Percentiles rank a stretch among this genome's conserved stretches.
These are phyloP conservation scores for Morphnarchus princeps DNA, from an alignment of 2,113 vertebrate species.

Conservation along the genomic window DNA sequence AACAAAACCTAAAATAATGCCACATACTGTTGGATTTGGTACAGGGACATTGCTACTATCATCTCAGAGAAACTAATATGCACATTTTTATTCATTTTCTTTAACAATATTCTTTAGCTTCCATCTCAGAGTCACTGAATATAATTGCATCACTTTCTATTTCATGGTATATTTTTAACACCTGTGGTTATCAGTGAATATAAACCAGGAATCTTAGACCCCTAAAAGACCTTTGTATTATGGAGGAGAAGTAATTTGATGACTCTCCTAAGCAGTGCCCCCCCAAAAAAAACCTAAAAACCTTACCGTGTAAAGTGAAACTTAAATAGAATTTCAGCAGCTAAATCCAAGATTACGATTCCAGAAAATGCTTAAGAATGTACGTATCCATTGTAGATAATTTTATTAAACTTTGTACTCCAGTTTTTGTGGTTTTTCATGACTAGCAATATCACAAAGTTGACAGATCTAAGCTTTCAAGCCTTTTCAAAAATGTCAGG, in stretches of 20 bases:
- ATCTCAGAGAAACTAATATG: not conserved
- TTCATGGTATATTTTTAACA: not conserved
- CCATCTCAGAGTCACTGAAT: not conserved
- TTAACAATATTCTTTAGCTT: not conserved
- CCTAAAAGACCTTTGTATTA: not conserved
- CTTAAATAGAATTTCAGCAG: not conserved
- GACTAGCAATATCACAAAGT: not conserved
- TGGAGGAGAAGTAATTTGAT: not conserved
- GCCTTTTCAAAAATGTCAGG: not conserved
- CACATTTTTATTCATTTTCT: not conserved
- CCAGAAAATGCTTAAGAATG: not conserved
- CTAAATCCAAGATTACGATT: not conserved
- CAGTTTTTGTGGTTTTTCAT: not conserved
- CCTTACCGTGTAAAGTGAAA: not conserved
- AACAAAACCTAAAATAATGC: not conserved
- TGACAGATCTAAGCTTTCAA: not conserved
- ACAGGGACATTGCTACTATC: not conserved
- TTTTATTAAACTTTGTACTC: not conserved
- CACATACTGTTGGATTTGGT: not conserved
- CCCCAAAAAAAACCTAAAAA: rapidly evolving
- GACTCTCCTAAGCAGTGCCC: not conserved
- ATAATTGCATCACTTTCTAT: not conserved
- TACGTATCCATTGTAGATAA: not conserved
- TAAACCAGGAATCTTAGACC: not conserved
- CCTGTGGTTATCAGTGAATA: not conserved